Conservation (phyloP, 2,888 invertebrate species). For the Byasa hedistus region DNA sequence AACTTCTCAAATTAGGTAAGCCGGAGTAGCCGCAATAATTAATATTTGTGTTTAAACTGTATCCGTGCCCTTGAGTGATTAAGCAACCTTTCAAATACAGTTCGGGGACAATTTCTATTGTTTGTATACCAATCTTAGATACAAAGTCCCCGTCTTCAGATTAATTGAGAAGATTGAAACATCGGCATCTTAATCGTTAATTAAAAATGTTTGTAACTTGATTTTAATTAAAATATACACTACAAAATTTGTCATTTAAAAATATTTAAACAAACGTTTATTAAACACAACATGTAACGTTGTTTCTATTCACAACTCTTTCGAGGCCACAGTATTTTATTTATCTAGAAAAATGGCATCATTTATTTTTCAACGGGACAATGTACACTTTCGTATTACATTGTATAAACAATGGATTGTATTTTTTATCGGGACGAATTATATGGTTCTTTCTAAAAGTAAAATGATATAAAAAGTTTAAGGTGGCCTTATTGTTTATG, state of each 20-base stretch:
- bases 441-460: constrained; percentile 2
- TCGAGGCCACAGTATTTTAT: neutral
- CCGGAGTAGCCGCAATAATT: constrained; percentile 74
- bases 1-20: constrained; percentile 74
- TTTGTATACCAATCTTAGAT: constrained; percentile 57
- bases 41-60: constrained; percentile 77
- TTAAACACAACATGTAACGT: neutral
- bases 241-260: neutral
- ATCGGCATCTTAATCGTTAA: constrained; percentile 17
- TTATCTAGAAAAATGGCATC: constrained; percentile 1
- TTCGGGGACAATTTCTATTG: constrained; percentile 65
- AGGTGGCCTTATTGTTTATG: constrained; percentile 11
- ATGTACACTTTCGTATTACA: constrained; percentile 5
- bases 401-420: constrained; percentile 10
- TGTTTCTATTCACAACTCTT: constrained; percentile 1
- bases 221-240: neutral
- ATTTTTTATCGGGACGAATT: constrained; percentile 3
- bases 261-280: neutral
- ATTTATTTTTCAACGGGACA: neutral
- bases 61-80: constrained; percentile 73
- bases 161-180: constrained; percentile 45
- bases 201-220: neutral
- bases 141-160: constrained; percentile 43
- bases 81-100: constrained; percentile 71
- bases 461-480: constrained; percentile 12